Percentiles rank a stretch among this genome's conserved stretches.
Conservation (phyloP, 2,113 vertebrate species). For the Ardeotis arabs region DNA sequence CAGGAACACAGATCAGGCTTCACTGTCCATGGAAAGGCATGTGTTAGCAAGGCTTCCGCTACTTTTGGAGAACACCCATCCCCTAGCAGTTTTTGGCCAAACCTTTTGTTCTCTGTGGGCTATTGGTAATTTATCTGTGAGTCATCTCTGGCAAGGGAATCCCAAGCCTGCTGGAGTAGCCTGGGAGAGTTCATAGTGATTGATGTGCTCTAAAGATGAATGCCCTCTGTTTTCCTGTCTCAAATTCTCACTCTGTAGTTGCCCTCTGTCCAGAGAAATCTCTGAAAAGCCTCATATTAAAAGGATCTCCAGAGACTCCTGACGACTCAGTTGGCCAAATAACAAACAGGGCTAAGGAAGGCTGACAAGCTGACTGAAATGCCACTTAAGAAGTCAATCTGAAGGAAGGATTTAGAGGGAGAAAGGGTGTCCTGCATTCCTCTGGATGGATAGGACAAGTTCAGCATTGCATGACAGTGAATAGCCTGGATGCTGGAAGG, state of each 20-base stretch:
- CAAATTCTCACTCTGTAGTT: slow-evolving; percentile 4
- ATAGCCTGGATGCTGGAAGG: neutral
- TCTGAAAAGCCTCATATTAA: neutral
- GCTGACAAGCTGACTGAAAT: slow-evolving; percentile 30
- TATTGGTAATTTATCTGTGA: slow-evolving; percentile 36
- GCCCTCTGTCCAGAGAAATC: neutral
- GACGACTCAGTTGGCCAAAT: slow-evolving; percentile 8
- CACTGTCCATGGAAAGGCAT: neutral
- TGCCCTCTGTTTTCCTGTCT: slow-evolving; percentile 5
- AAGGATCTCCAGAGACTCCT: neutral
- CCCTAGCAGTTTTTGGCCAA: slow-evolving; percentile 22
- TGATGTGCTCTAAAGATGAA: slow-evolving; percentile 17
- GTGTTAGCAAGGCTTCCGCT: slow-evolving; percentile 20
- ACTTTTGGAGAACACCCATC: slow-evolving; percentile 40
- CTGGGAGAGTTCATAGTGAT: slow-evolving; percentile 34
- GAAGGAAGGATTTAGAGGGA: neutral
- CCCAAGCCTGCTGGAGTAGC: slow-evolving; percentile 22
- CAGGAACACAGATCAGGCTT: slow-evolving; percentile 13
- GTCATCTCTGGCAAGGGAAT: slow-evolving; percentile 53
- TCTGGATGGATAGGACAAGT: neutral
- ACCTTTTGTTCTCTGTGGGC: slow-evolving; percentile 20
- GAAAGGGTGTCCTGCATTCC: neutral
- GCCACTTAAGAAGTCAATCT: neutral
- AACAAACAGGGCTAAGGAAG: neutral
- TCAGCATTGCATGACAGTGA: neutral